Conservation (phyloP, 2,888 invertebrate species). For the Thyatira batis region DNA sequence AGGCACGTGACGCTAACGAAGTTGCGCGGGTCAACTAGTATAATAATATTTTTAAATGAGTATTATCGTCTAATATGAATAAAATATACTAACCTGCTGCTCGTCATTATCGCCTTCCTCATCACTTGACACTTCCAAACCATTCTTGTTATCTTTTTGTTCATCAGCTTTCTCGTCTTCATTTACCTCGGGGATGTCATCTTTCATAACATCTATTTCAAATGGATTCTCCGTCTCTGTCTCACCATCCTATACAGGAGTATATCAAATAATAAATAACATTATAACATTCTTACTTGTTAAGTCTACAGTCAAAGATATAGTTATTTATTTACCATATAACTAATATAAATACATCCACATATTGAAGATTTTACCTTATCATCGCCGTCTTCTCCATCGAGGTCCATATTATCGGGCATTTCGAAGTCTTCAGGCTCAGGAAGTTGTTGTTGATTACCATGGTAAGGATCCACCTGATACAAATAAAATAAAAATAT, state of each 20-base stretch:
- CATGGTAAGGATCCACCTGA: constrained; percentile 89
- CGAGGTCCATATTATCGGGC: constrained; percentile 92
- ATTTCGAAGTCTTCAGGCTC: constrained; percentile 94
- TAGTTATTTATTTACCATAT: not conserved
- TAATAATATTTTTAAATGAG: too few species aligned
- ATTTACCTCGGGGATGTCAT: constrained; percentile 64
- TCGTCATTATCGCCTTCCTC: constrained; percentile 64
- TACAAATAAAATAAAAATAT: constrained; percentile 9
- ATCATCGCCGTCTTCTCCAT: constrained; percentile 85
- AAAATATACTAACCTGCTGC: constrained; percentile 28
- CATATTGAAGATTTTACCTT: constrained; percentile 49
- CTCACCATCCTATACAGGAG: constrained; percentile 81
- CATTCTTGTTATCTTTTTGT: constrained; percentile 62
- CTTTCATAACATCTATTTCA: constrained; percentile 91
- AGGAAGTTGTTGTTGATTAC: constrained; percentile 88
- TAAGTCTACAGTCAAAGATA: not conserved
- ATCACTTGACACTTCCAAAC: constrained; percentile 75
- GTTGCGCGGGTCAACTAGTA: too few species aligned
- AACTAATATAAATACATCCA: not conserved
- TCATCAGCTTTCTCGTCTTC: constrained; percentile 62
- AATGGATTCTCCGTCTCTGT: constrained; percentile 90
- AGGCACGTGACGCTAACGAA: too few species aligned
- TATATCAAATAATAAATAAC: too few species aligned
- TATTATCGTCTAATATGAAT: not conserved
- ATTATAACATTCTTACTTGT: too few species aligned